Base-by-base conservation (phyloP, 2,797 vertebrate species). In the Phaenicophaeus curvirostris region DNA sequence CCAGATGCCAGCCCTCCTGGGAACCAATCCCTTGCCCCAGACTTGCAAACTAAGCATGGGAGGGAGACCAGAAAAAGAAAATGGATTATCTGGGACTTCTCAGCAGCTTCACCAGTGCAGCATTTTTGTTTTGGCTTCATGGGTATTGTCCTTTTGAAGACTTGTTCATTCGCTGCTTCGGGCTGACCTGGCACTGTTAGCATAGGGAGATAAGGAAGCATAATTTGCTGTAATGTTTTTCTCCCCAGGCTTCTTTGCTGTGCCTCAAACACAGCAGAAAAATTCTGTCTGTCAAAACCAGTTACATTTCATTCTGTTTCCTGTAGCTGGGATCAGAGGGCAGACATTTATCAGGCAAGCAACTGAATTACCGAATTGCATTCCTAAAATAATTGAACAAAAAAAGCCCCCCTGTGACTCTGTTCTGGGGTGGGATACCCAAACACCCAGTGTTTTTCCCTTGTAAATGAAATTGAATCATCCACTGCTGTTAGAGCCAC, bases 251-350 rank as follows among this genome's bases (percentile, higher is more conserved):
- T 95, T 51, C 77, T 93, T 93, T 21, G 11, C 61, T 76, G 41
- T 88, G 79, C 83, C 85, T 94, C 91, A 91, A 91, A 95, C 80
- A 78, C 35, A 77, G 76, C 73, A 92, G 88, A 94, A 8, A 35
- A 90, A 95, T 96, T 96, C 90, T 85, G 83, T 90, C 95, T 97
- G 93, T 96, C 96, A 97, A 93, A 94, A 53, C 83, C 69, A 77
- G 90, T 90, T 94, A 93, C 35, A 35, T 96, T 96, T 94, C 80
- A 94, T 95, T 96, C 91, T 85, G 66, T 90, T 87, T 96, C 78
- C 92, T 74, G 62, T 87, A 93, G 76, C 82, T 86, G 90, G 69
- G 94, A 96, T 96, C 87, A 95, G 84, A 93, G 94, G 93, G 87
- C 94, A 95, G 96, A 76, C 51, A 90, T 96, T 93, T 92, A 96